Percentiles rank a stretch among this genome's conserved stretches.
phyloP scores from a whole-genome alignment of 2,888 invertebrate genomes.

The Micropterix aruncella region DNA sequence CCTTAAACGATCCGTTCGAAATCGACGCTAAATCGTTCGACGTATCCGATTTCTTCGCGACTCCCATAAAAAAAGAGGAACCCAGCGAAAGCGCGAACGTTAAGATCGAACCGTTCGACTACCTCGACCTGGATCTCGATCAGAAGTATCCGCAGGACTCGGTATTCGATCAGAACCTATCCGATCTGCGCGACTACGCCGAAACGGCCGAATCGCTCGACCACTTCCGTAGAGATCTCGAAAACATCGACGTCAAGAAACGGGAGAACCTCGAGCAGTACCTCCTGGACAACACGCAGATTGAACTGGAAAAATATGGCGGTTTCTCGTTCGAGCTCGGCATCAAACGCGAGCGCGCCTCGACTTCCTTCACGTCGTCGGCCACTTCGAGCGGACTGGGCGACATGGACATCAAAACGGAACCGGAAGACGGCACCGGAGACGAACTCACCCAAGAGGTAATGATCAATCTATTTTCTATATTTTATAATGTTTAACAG shows the following conservation, averaged over 20 bases:
- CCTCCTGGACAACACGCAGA: constrained; percentile 29
- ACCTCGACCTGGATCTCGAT: constrained; percentile 32
- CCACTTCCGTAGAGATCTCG: constrained; percentile 27
- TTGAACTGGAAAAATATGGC: constrained; percentile 24
- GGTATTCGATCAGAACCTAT: constrained; percentile 41
- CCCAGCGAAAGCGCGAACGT: constrained; percentile 20
- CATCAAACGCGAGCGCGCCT: constrained; percentile 34
- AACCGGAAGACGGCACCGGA: constrained; percentile 16
- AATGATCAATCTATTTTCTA: constrained; percentile 14
- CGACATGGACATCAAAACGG: constrained; percentile 23
- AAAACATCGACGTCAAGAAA: constrained; percentile 27
- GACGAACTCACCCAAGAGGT: constrained; percentile 39
- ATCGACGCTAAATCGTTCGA: constrained; percentile 24
- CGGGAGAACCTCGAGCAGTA: constrained; percentile 30
- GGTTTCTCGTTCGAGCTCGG: constrained; percentile 26
- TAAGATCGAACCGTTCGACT: constrained; percentile 23
- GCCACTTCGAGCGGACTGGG: constrained; percentile 34
- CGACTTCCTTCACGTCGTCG: constrained; percentile 33
- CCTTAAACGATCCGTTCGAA: constrained; percentile 16
- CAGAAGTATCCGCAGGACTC: constrained; percentile 32
- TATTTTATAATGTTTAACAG: constrained; percentile 14
- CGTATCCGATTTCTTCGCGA: constrained; percentile 29
- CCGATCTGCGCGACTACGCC: constrained; percentile 40
- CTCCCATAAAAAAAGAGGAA: constrained; percentile 26
- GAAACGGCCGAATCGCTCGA: constrained; percentile 27